A percentile compares a stretch with the other conserved stretches of the same genome.
Evolutionary conservation across 2,888 invertebrate genomes (phyloP).

Genomic region (Tachystola acroxantha): DNA sequence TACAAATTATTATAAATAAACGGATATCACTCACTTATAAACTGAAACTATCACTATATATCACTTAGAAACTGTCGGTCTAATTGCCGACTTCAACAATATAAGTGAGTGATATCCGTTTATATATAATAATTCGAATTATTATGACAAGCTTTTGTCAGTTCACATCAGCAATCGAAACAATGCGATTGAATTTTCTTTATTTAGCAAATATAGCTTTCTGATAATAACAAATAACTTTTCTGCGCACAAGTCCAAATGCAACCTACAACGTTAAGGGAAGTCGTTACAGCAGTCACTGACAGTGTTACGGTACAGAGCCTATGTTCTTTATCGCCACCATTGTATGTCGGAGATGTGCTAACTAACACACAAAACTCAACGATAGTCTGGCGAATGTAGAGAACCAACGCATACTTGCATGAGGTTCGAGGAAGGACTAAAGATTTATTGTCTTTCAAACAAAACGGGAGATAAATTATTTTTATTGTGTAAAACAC

Average conservation of each 20-base stretch:
- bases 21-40: too few species aligned
- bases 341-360: conserved; percentile 26
- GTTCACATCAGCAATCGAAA: too few species aligned
- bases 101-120: too few species aligned
- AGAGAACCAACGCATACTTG: conserved; percentile 3
- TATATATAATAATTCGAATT: too few species aligned
- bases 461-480: conserved; percentile 14
- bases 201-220: too few species aligned
- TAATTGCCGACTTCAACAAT: too few species aligned
- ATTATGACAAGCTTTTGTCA: too few species aligned
- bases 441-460: conserved; percentile 14
- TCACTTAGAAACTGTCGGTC: too few species aligned
- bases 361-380: conserved; percentile 2
- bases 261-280: conserved; percentile 22
- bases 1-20: too few species aligned
- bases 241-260: conserved; percentile 5
- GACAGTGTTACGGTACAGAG: conserved; percentile 38
- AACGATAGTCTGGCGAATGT: neutral
- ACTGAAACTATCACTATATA: too few species aligned
- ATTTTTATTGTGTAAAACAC: conserved; percentile 6
- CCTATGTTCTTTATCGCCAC: conserved; percentile 30
- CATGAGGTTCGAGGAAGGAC: conserved; percentile 6
- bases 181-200: too few species aligned
- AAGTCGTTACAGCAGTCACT: conserved; percentile 38
- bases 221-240: too few species aligned